phyloP scores from a whole-genome alignment of 2,888 invertebrate species.

The Drosophila cognata region DNA sequence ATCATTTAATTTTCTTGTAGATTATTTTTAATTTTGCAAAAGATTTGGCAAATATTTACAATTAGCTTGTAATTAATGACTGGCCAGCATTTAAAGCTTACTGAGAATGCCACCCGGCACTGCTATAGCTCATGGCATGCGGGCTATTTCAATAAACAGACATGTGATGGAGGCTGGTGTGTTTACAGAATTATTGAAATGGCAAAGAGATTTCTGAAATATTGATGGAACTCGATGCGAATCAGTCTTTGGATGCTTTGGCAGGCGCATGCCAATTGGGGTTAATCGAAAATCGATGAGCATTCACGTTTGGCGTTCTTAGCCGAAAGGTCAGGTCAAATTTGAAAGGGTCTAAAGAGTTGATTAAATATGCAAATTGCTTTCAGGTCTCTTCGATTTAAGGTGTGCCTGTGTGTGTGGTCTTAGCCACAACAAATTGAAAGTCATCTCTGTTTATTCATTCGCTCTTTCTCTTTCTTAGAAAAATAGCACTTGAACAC shows the following conservation, averaged over 20 bases:
- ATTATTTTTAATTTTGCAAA: slow-evolving; percentile 1
- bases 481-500: slow-evolving; percentile 38
- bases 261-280: slow-evolving; percentile 59
- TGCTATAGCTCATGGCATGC: slow-evolving; percentile 35
- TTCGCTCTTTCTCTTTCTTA: not conserved
- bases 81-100: slow-evolving; percentile 37
- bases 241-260: not conserved
- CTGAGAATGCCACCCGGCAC: slow-evolving; percentile 21
- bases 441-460: slow-evolving; percentile 67
- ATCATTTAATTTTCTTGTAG: not conserved
- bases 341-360: slow-evolving; percentile 13
- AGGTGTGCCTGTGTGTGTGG: slow-evolving; percentile 45
- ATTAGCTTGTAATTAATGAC: slow-evolving; percentile 68
- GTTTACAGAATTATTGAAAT: slow-evolving; percentile 6
- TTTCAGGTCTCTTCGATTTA: slow-evolving; percentile 11
- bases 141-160: slow-evolving; percentile 24
- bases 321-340: slow-evolving; percentile 42
- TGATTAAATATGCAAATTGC: slow-evolving; percentile 61
- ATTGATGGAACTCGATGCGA: slow-evolving; percentile 4
- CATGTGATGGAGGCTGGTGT: slow-evolving; percentile 1
- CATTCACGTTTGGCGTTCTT: slow-evolving; percentile 4
- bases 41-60: slow-evolving; percentile 37
- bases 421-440: slow-evolving; percentile 29
- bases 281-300: slow-evolving; percentile 59
- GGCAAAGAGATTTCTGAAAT: slow-evolving; percentile 20